Base-by-base conservation (phyloP, 2,797 vertebrate genomes). In the Ceryle rudis region DNA sequence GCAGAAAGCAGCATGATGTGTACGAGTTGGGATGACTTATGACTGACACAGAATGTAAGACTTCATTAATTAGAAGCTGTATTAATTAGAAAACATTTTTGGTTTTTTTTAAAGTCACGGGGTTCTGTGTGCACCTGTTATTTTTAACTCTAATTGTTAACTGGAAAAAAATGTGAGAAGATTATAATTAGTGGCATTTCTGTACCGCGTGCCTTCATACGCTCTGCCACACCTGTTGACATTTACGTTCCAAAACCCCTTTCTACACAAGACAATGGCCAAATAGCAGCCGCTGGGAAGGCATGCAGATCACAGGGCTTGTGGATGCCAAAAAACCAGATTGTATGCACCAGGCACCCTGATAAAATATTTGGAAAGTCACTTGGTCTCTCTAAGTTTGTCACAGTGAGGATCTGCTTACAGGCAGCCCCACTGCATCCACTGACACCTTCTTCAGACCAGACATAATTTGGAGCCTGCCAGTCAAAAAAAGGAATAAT, bases 181-280 rank as follows among this genome's bases (percentile, higher is more conserved):
- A 67, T 61, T 95, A 82, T 81, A 97, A 95, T 97, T 92, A 93
- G 65, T 61, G 87, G 35, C 5, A 10, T 88, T 96, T 96, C 58
- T 74, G 55, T 66, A 75, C 81, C 54, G 20, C 75, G 46, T 94
- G 35, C 42, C 71, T 96, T 86, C 64, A 60, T 90, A 78, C 29
- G 74, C 64, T 79, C 64, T 79, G 61, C 69, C 77, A 94, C 73
- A 96, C 94, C 89, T 95, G 54, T 94, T 97, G 94, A 90, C 57
- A 86, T 93, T 91, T 83, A 91, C 91, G 61, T 95, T 97, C 73
- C 52, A 90, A 90, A 96, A 86, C 73, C 31, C 7, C n/a, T 81
- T 58, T 91, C 94, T 74, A 78, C 97, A 90, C 21, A 81, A 93
- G 75, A 92, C 77, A 95, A 70, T 81, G 79, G 55, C 44, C 69